Conservation (phyloP, 2,113 vertebrate species). For the Carollia perspicillata region DNA sequence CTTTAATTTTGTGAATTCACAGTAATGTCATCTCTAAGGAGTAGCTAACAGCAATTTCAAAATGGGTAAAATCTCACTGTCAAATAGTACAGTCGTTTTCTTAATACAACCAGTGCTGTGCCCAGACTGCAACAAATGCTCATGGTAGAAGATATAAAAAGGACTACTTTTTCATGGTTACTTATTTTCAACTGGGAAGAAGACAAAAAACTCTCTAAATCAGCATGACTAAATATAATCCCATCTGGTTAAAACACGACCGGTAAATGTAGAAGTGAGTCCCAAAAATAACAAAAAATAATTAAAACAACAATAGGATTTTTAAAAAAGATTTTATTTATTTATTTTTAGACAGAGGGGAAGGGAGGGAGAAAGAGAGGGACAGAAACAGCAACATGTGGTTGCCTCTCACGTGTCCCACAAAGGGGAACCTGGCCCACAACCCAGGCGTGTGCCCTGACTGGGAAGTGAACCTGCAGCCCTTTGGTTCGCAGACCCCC, state of each 20-base stretch:
- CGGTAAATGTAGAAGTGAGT: not conserved
- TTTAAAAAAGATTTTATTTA: not conserved
- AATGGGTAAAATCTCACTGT: not conserved
- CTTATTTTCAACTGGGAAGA: conserved; percentile 14
- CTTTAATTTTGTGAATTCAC: too few relatives aligned
- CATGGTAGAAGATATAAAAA: not conserved
- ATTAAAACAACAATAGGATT: not conserved
- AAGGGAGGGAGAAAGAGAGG: too few relatives aligned
- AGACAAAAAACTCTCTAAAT: not conserved
- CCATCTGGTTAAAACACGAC: not conserved
- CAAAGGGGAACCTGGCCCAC: too few relatives aligned
- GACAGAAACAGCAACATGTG: too few relatives aligned
- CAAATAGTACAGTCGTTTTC: conserved; percentile 30
- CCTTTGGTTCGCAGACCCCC: too few relatives aligned
- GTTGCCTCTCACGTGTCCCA: too few relatives aligned
- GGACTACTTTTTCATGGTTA: not conserved
- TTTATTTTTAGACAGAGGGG: too few relatives aligned
- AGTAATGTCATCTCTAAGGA: not conserved
- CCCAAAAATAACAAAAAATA: conserved; percentile 33
- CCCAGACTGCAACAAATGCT: not conserved
- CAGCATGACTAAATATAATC: conserved; percentile 7
- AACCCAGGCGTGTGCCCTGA: too few relatives aligned
- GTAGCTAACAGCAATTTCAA: not conserved
- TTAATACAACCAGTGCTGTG: not conserved
- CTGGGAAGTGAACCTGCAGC: too few relatives aligned